Base-by-base conservation (phyloP, 1,140 invertebrate species). In the Achroia grisella region DNA sequence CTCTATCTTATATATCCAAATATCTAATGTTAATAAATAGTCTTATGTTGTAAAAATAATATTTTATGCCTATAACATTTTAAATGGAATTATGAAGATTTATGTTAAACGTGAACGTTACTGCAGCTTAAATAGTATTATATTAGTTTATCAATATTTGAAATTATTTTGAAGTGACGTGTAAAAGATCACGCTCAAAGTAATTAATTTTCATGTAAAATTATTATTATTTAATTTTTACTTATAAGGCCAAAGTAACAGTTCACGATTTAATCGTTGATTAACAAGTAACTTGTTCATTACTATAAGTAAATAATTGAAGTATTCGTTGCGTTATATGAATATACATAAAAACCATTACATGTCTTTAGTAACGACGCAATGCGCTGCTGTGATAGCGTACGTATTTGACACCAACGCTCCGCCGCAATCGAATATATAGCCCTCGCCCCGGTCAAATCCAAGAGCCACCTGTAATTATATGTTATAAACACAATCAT, bases 371-470 rank as follows among this genome's bases (percentile, higher is more conserved):
- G 64, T 78, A 10, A 69, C 64, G 1, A 80, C 48, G 41, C 78
- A 82, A 35, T 80, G 76, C 0, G 74, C 76, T 2, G 78, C 78
- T 0, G 76, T 77, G 1, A 82, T 36, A 0, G 77, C 60, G 15
- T 50, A 82, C 1, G 30, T 33, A 4, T 42, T 46, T 0, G 76
- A 79, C 5, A 82, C 30, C 9, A 82, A 44, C 0, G 78, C 66
- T 0, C 72, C 78, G 4, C 78, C 78, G 27, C 78, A 82, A 14
- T 66, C 52, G 39, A 80, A 82, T 4, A 64, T 57, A 28, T 66
- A 71, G 0, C 57, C 70, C 9, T 69, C 55, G 5, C 48, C 50
- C 0, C 44, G 33, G 0, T 62, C 57, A 40, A 62, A 79, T 0
- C 70, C 75, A 0, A 82, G 30, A 4, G 72, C 75, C 0, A 63